Evolutionary conservation across 53 echinoderm and acorn worm genomes (phyloP).

Genomic region (Echinometra lucunter): DNA sequence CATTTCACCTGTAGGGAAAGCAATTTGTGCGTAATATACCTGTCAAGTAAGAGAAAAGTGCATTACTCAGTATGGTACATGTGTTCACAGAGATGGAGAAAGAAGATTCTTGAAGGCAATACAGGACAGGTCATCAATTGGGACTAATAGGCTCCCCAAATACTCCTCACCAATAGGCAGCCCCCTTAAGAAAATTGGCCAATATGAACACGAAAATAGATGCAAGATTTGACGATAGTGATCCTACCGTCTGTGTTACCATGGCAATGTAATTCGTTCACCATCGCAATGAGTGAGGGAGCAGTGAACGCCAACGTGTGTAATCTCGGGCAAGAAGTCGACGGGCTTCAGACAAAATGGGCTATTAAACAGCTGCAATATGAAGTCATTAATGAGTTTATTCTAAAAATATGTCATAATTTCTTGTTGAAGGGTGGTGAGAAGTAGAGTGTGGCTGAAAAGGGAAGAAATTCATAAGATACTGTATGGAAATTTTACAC

Average conservation of each 20-base stretch:
- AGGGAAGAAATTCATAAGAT: neutral
- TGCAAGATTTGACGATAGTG: constrained; percentile 52
- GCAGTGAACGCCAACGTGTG: neutral
- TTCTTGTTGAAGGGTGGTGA: neutral
- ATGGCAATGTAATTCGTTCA: constrained; percentile 34
- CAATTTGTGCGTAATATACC: neutral
- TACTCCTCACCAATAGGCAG: neutral
- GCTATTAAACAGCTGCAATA: constrained; percentile 15
- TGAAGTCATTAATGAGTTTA: constrained; percentile 34
- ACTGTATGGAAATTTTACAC: neutral
- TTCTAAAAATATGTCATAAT: constrained; percentile 19
- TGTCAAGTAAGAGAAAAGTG: neutral
- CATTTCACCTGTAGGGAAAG: neutral
- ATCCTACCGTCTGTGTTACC: constrained; percentile 26
- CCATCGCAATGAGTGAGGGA: constrained; percentile 52
- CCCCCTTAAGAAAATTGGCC: constrained; percentile 20
- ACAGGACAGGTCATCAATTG: neutral
- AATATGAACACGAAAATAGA: constrained; percentile 41
- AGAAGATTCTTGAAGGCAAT: neutral
- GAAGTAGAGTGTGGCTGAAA: neutral
- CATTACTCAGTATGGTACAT: neutral
- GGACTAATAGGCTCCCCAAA: neutral
- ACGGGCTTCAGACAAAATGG: constrained; percentile 30
- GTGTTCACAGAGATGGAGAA: neutral
- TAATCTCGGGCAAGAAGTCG: constrained; percentile 5